Percentiles rank a stretch among this genome's conserved stretches.
Evolutionary conservation across 1,140 invertebrate genomes (phyloP).

Genomic region (Papilio dardanus): DNA sequence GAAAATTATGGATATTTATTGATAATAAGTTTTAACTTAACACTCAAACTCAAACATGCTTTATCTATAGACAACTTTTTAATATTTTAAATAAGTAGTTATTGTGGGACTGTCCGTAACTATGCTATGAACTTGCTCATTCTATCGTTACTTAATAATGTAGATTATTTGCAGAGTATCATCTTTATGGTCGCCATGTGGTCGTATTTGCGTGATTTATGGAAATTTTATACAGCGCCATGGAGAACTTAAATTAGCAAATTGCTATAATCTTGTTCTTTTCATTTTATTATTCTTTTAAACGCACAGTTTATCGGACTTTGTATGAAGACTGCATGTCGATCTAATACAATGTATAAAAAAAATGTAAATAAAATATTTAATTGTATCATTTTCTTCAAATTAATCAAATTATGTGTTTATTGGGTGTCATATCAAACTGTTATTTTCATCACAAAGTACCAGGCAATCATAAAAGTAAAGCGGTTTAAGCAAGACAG

Average conservation of each 20-base stretch:
- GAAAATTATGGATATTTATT: not conserved
- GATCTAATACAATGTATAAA: too few species aligned
- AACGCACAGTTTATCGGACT: too few species aligned
- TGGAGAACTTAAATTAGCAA: not conserved
- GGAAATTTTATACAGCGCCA: conserved; percentile 13
- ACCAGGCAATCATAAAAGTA: conserved; percentile 60
- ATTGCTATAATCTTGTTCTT: not conserved
- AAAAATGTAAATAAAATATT: too few species aligned
- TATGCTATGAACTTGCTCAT: not conserved
- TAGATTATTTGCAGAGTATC: conserved; percentile 17
- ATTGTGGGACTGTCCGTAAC: not conserved
- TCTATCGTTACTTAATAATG: conserved; percentile 1
- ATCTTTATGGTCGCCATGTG: not conserved
- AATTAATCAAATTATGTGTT: too few species aligned
- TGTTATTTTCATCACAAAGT: conserved; percentile 38
- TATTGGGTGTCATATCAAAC: conserved; percentile 27
- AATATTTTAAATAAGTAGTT: not conserved
- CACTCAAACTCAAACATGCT: too few species aligned
- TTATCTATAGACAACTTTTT: too few species aligned
- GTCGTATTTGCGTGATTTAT: conserved; percentile 20
- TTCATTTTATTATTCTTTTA: too few species aligned
- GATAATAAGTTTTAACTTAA: too few species aligned
- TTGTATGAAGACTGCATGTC: too few species aligned
- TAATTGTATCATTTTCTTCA: too few species aligned
- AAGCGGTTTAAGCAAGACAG: conserved; percentile 59